Evolutionary conservation across 2,888 invertebrate genomes (phyloP).

Genomic region (Automeris io): DNA sequence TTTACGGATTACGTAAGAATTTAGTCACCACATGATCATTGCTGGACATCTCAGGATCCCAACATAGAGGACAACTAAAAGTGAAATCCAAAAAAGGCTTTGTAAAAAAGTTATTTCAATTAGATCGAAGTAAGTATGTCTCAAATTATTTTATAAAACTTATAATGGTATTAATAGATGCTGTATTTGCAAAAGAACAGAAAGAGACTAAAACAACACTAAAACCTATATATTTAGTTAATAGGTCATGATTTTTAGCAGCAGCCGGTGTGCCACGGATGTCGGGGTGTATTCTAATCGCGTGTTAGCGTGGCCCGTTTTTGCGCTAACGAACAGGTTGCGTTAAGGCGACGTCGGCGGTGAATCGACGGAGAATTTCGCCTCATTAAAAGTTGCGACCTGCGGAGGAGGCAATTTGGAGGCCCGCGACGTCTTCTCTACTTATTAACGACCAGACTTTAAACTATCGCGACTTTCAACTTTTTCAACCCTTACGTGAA

Average conservation of each 20-base stretch:
- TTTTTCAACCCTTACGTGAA: background rate
- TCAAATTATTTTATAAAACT: too few relatives aligned
- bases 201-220: too few relatives aligned
- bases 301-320: conserved; percentile 74
- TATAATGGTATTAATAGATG: too few relatives aligned
- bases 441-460: conserved; percentile 64
- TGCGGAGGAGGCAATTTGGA: conserved; percentile 71
- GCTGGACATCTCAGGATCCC: too few relatives aligned
- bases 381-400: conserved; percentile 77
- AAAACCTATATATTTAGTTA: too few relatives aligned
- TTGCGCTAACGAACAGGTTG: conserved; percentile 76
- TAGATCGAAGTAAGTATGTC: too few relatives aligned
- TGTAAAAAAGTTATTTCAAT: too few relatives aligned
- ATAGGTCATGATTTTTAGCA: conserved; percentile 10
- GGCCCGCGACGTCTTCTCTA: conserved; percentile 53
- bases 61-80: too few relatives aligned
- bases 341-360: conserved; percentile 66
- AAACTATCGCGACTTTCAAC: conserved; percentile 48
- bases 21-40: too few relatives aligned
- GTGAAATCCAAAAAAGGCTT: too few relatives aligned
- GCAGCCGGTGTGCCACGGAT: conserved; percentile 43
- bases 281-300: conserved; percentile 71
- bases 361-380: conserved; percentile 70
- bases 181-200: too few relatives aligned
- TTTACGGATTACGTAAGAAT: too few relatives aligned